Evolutionary conservation across 2,113 vertebrate species (phyloP).

Genomic region (Carassius carassius): DNA sequence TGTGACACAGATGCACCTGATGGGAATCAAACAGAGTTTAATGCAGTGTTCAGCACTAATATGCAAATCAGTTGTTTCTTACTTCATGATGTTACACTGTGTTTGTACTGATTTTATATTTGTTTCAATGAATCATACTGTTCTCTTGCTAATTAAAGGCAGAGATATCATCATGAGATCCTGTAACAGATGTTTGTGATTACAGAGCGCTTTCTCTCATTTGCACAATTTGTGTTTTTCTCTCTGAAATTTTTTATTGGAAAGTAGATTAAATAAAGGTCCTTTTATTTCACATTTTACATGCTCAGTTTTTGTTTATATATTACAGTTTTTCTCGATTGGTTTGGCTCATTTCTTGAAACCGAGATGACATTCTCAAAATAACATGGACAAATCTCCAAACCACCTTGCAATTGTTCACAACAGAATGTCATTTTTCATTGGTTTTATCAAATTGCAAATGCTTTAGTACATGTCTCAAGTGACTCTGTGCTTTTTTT

Average conservation of each 20-base stretch:
- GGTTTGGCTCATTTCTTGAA: no score
- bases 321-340: no score
- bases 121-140: not conserved
- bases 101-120: not conserved
- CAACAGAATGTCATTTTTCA: no score
- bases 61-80: slow-evolving; percentile 8
- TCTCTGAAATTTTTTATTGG: not conserved
- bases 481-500: no score
- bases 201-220: not conserved
- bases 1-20: not conserved
- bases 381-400: no score
- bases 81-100: not conserved
- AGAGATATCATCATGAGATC: not conserved
- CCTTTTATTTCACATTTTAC: slow-evolving; percentile 8
- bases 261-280: not conserved
- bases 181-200: not conserved
- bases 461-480: no score
- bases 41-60: not conserved
- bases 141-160: not conserved
- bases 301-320: not conserved
- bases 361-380: no score
- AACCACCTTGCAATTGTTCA: no score
- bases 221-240: slow-evolving; percentile 13
- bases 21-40: not conserved
- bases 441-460: no score